These are phyloP conservation scores for Falco punctatus DNA, from an alignment of 2,113 vertebrate genomes.

Conservation along the genomic window DNA sequence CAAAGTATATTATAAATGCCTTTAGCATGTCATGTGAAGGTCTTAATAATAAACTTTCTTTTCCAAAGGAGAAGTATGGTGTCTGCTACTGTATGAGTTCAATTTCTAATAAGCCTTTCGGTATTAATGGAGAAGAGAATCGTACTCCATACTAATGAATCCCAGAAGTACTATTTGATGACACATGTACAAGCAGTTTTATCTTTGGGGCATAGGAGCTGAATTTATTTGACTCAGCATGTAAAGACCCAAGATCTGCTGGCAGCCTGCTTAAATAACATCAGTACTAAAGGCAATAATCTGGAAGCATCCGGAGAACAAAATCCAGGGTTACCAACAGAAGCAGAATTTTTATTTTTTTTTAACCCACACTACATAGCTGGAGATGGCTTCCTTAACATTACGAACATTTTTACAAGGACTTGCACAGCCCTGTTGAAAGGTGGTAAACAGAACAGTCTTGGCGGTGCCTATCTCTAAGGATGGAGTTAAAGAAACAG, in stretches of 20 bases:
- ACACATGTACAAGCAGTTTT: neutral
- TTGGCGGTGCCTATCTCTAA: neutral
- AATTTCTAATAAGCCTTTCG: slow-evolving; percentile 4
- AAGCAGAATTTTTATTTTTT: neutral
- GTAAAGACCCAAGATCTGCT: neutral
- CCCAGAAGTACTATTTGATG: neutral
- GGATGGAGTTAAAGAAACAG: neutral
- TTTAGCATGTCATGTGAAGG: neutral
- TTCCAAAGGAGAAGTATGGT: neutral
- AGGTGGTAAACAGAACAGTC: neutral
- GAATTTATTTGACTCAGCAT: neutral
- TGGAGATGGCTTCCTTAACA: neutral
- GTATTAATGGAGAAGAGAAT: slow-evolving; percentile 8
- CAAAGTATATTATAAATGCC: neutral
- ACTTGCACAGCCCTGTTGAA: neutral
- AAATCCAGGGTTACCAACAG: neutral
- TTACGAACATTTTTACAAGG: neutral
- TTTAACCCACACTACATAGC: neutral
- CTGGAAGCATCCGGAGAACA: neutral
- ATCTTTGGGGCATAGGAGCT: neutral
- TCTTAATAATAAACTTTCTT: neutral
- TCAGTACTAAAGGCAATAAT: neutral
- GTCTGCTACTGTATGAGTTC: neutral
- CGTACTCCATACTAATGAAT: neutral
- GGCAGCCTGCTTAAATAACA: neutral